A percentile compares a stretch with the other conserved stretches of the same genome.
Conservation (phyloP, 2,113 vertebrate genomes). For the Thinocorus orbignyianus region DNA sequence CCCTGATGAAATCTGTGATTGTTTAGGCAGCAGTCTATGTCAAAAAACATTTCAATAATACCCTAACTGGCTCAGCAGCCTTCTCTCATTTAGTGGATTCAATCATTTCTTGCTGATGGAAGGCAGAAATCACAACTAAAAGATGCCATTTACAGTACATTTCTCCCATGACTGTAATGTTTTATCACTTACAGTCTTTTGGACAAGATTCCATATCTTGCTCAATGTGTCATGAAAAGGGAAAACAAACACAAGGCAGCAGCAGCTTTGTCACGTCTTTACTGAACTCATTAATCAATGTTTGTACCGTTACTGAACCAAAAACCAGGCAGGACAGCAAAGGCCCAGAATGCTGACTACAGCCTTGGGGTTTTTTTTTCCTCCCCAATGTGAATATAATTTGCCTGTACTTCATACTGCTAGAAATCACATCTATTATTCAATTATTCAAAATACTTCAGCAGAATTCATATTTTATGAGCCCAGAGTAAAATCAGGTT, state of each 20-base stretch:
- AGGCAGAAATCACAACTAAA: slow-evolving; percentile 42
- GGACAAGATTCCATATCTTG: slow-evolving; percentile 14
- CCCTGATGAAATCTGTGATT: neutral
- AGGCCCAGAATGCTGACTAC: neutral
- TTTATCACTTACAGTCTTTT: slow-evolving; percentile 37
- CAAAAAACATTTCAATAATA: slow-evolving; percentile 48
- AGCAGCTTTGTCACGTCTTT: slow-evolving; percentile 22
- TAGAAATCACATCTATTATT: neutral
- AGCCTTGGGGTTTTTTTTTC: neutral
- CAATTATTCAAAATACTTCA: slow-evolving; percentile 31
- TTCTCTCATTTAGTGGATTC: slow-evolving; percentile 41
- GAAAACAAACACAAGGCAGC: slow-evolving; percentile 24
- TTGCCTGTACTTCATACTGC: neutral
- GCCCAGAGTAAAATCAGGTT: neutral
- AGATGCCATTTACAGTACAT: slow-evolving; percentile 28
- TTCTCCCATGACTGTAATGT: slow-evolving; percentile 18
- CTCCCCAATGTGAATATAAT: neutral
- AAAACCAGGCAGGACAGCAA: neutral
- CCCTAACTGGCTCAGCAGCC: neutral
- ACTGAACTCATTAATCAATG: slow-evolving; percentile 31
- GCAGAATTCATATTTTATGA: slow-evolving; percentile 10
- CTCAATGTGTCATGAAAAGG: slow-evolving; percentile 15
- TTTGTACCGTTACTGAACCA: neutral
- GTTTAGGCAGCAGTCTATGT: slow-evolving; percentile 39
- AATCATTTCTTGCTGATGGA: slow-evolving; percentile 49